Evolutionary conservation across 1,140 invertebrate species (phyloP), one percentile per base, ranked within the genome.

Genomic region (Drosophila persimilis): DNA sequence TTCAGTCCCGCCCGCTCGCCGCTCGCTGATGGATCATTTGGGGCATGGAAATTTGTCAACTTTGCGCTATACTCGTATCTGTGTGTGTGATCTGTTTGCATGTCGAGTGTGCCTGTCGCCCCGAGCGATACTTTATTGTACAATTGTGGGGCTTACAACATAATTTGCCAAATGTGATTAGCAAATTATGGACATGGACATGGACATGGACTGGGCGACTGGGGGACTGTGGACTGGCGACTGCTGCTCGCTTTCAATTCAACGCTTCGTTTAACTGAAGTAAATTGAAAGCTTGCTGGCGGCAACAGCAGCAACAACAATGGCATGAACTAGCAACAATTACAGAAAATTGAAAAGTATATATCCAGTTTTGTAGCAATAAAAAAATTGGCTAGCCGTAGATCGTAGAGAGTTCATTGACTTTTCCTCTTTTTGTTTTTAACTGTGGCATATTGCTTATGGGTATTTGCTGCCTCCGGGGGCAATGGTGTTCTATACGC

Each of bases 161-260:
- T 86, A 81, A 86, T 88, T 86, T 86, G 81, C 83, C 73, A 86
- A 86, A 86, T 86, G 74, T 81, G 81, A 86, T 86, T 86, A 86
- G 83, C 81, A 86, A 86, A 86, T 86, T 86, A 88, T 81, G 56
- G 71, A 74, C 72, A 83, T 67, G 70, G 54, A 71, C 70, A 15
- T 64, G 35, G 11, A 17, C 17, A 17, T 17, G 62, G 46, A 73
- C 39, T 44, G 47, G 50, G 41, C 15, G 58, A 43, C 31, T 50
- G 51, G 31, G 54, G 46, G 61, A 45, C 44, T 50, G 51, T 63
- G 62, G 48, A 75, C 35, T 45, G 41, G 46, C 46, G 35, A 39
- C 58, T 45, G 45, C 43, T 64, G 62, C 64, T 85, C 74, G 83
- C 83, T 86, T 86, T 86, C 75, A 88, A 86, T 86, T 88, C 83